Evolutionary conservation across 1,140 invertebrate species (phyloP).

Genomic region (Tetraneura akinire): DNA sequence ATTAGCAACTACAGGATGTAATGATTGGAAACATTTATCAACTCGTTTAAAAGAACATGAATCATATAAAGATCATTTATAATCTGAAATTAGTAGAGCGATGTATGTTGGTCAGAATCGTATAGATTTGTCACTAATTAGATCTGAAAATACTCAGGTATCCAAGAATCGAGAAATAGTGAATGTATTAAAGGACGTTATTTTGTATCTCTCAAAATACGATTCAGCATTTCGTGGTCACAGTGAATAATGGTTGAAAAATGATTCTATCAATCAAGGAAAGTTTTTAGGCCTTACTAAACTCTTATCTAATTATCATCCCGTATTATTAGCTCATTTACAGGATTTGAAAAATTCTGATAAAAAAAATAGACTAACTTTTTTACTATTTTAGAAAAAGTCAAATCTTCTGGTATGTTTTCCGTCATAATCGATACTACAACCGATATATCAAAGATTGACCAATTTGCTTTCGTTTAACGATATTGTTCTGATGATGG

Average conservation of each 20-base stretch:
- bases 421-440: conserved; percentile 15
- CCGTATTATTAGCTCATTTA: not conserved
- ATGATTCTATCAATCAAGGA: conserved; percentile 9
- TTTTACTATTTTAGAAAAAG: not conserved
- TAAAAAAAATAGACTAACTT: conserved; percentile 10
- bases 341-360: not conserved
- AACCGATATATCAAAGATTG: not conserved
- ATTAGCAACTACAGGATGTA: not conserved
- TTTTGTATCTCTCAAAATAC: conserved; percentile 16
- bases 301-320: not conserved
- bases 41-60: not conserved
- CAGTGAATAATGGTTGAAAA: not conserved
- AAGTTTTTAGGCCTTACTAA: conserved; percentile 4
- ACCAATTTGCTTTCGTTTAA: not conserved
- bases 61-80: conserved; percentile 4
- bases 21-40: conserved; percentile 7
- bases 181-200: not conserved
- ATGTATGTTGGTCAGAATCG: not conserved
- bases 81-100: conserved; percentile 5
- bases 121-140: conserved; percentile 5
- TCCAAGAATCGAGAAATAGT: not conserved
- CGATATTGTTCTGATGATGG: conserved; percentile 8
- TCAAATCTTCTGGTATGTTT: not conserved
- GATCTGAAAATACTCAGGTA: conserved; percentile 4
- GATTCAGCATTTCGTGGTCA: conserved; percentile 14